Percentiles rank a stretch among this genome's conserved stretches.
Evolutionary conservation across 2,113 vertebrate genomes (phyloP).

Genomic region (Dendrocopos noguchii): DNA sequence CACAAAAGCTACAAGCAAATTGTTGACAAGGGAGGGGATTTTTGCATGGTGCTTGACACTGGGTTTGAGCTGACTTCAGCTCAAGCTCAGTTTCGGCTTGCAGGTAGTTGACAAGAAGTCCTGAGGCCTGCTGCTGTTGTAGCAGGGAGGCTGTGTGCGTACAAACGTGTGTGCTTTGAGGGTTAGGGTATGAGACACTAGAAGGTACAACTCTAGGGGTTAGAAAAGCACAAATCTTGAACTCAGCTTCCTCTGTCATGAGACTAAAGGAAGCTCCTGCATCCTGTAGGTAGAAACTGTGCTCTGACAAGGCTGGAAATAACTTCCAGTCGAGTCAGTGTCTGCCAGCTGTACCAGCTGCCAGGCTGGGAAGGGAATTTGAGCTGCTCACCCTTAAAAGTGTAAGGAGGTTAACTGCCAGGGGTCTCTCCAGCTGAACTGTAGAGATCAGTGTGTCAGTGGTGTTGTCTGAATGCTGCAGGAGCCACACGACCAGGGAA

Average conservation of each 20-base stretch:
- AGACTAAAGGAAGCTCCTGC: neutral
- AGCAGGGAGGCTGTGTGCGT: neutral
- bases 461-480: slow-evolving; percentile 5
- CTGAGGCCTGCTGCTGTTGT: neutral
- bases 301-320: neutral
- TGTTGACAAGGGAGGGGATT: neutral
- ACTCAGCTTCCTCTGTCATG: fast-evolving
- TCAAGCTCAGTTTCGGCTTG: neutral
- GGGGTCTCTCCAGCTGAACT: neutral
- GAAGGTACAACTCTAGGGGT: neutral
- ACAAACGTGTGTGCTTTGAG: neutral
- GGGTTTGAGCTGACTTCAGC: neutral
- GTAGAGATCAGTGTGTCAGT: neutral
- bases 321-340: fast-evolving
- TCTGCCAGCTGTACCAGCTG: neutral
- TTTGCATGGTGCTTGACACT: neutral
- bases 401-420: neutral
- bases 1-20: neutral
- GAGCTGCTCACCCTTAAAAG: neutral
- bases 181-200: neutral
- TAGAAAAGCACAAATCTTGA: neutral
- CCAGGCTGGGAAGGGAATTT: neutral
- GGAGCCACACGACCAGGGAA: slow-evolving; percentile 75
- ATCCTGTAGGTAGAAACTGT: fast-evolving
- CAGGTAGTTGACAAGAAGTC: neutral